These are phyloP conservation scores for Coptodon bakossiorum DNA, from an alignment of 2,113 vertebrate genomes.

Conservation along the genomic window DNA sequence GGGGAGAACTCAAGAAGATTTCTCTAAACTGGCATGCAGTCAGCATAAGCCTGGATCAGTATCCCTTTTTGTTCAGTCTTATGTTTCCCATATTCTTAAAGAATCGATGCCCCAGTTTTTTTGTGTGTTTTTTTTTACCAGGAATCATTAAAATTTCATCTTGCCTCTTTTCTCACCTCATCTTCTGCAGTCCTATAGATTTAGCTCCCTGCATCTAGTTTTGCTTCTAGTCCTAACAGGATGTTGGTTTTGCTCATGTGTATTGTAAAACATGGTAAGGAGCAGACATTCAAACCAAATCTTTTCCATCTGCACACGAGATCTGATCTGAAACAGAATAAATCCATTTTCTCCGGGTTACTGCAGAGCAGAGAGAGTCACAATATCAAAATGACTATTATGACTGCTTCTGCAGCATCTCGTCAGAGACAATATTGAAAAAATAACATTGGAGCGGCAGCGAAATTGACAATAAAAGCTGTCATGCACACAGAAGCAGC, in stretches of 20 bases:
- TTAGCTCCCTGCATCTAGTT: not conserved
- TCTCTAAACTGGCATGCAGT: not conserved
- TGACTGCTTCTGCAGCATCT: not conserved
- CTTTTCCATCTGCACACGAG: not conserved
- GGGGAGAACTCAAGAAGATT: not conserved
- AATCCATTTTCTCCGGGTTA: not conserved
- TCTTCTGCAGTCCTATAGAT: not conserved
- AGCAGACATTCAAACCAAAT: not conserved
- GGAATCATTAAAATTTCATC: not conserved
- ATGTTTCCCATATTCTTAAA: not conserved
- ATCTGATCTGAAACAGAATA: not conserved
- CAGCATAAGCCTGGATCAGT: not conserved
- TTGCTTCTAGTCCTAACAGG: not conserved
- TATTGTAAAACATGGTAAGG: not conserved
- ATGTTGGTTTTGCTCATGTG: not conserved
- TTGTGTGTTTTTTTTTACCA: not conserved
- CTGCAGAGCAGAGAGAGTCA: not conserved
- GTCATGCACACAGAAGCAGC: not conserved
- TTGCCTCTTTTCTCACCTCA: not conserved
- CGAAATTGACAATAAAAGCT: not conserved
- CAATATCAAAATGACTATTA: not conserved
- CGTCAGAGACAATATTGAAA: not conserved
- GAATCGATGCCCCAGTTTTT: slow-evolving; percentile 6
- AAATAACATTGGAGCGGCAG: not conserved
- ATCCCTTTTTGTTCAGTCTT: not conserved